Evolutionary conservation across 2,113 vertebrate species (phyloP).

Genomic region (Rhinoderma darwinii): DNA sequence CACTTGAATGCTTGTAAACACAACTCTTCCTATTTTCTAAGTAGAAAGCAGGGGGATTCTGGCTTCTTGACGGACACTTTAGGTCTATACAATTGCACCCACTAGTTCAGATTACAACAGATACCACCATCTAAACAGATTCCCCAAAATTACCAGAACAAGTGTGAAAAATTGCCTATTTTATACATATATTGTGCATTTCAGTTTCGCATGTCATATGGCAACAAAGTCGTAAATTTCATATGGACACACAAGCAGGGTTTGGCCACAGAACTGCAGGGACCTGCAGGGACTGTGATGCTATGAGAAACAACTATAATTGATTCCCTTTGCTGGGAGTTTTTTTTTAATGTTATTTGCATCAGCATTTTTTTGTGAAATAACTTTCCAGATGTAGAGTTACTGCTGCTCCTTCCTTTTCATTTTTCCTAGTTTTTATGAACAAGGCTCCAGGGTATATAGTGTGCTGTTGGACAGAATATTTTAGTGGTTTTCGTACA

Average conservation of each 20-base stretch:
- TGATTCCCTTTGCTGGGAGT: constrained; percentile 28
- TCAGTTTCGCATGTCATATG: not conserved
- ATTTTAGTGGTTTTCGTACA: constrained; percentile 1
- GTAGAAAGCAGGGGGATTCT: no score
- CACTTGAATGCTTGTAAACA: not conserved
- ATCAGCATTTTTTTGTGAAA: constrained; percentile 54
- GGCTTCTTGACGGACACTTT: no score
- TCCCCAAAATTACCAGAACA: no score
- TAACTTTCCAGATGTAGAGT: constrained; percentile 57
- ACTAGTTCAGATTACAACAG: no score
- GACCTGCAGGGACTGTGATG: constrained; percentile 12
- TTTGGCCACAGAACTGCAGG: constrained; percentile 51
- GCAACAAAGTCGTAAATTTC: not conserved
- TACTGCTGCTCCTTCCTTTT: constrained; percentile 1
- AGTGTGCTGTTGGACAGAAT: not conserved
- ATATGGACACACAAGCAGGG: not conserved
- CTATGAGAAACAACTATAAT: constrained; percentile 59
- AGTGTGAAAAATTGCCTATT: not conserved
- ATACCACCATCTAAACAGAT: no score
- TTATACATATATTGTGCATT: not conserved
- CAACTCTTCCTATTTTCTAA: no score
- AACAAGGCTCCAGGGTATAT: not conserved
- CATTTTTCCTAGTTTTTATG: not conserved
- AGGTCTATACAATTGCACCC: no score
- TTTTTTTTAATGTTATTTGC: constrained; percentile 16